Evolutionary conservation across 1,140 invertebrate genomes (phyloP).

Genomic region (Zaprionus nigranus): DNA sequence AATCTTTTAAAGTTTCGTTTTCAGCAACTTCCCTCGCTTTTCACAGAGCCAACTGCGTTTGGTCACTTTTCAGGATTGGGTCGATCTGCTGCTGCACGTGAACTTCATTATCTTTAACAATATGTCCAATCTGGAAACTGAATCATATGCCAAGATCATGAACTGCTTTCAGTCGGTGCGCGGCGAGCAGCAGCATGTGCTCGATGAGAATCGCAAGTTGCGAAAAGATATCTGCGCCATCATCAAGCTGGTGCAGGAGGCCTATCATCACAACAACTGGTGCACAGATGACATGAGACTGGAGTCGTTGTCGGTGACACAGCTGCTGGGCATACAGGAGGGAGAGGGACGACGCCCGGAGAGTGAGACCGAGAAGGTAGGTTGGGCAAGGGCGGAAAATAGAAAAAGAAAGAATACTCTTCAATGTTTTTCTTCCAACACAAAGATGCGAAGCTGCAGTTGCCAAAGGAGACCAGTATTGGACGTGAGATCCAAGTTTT

Average conservation of each 20-base stretch:
- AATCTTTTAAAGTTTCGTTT: neutral
- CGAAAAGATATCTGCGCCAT: constrained; percentile 65
- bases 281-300: constrained; percentile 44
- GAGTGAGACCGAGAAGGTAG: constrained; percentile 70
- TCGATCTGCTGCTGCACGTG: constrained; percentile 63
- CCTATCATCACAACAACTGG: constrained; percentile 59
- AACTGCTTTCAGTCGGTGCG: constrained; percentile 42
- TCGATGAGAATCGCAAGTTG: constrained; percentile 60
- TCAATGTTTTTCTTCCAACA: neutral
- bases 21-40: neutral
- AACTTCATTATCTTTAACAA: constrained; percentile 62
- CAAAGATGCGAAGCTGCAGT: neutral
- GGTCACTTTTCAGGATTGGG: constrained; percentile 76
- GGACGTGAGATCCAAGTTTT: neutral
- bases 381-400: constrained; percentile 13
- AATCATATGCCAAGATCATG: constrained; percentile 54
- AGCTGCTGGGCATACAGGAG: constrained; percentile 48
- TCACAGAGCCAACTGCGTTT: constrained; percentile 53
- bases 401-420: neutral
- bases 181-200: constrained; percentile 53
- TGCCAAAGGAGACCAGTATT: neutral
- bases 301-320: constrained; percentile 59
- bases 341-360: constrained; percentile 37
- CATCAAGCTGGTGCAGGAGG: constrained; percentile 59
- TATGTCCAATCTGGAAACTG: constrained; percentile 61